These are phyloP conservation scores for Patella pellucida DNA, from an alignment of 2,888 invertebrate genomes.

Conservation along the genomic window DNA sequence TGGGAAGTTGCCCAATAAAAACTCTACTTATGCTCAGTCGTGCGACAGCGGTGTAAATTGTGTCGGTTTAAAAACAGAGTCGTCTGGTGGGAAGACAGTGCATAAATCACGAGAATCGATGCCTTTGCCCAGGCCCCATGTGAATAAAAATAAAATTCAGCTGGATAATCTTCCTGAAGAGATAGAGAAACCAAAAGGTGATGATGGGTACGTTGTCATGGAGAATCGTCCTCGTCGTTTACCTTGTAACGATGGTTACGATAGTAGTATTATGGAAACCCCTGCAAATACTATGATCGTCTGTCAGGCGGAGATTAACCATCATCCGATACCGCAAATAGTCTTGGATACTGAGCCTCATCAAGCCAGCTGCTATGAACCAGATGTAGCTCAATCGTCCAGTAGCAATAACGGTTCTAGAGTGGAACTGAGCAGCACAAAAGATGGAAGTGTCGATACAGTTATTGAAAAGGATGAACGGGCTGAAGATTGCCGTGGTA, in stretches of 20 bases:
- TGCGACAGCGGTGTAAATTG: conserved; percentile 68
- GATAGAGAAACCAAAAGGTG: background rate
- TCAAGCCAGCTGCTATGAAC: conserved; percentile 12
- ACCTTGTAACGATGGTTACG: conserved; percentile 8
- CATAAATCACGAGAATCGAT: conserved; percentile 18
- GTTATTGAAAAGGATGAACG: background rate
- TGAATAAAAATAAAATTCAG: conserved; percentile 9
- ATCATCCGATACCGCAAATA: conserved; percentile 25
- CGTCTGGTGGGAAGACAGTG: conserved; percentile 13
- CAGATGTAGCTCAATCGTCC: conserved; percentile 24
- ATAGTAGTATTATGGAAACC: conserved; percentile 3
- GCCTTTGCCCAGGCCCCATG: background rate
- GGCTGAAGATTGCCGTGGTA: background rate
- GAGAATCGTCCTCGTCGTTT: background rate
- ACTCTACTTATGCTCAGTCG: conserved; percentile 52
- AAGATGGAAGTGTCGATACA: background rate
- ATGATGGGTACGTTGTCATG: background rate
- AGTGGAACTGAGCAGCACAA: conserved; percentile 17
- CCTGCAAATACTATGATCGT: conserved; percentile 18
- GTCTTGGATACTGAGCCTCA: conserved; percentile 25
- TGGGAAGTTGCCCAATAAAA: conserved; percentile 58
- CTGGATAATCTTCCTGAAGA: conserved; percentile 19
- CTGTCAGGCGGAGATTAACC: conserved; percentile 29
- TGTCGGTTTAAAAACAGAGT: conserved; percentile 46
- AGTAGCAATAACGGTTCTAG: conserved; percentile 24